phyloP scores from a whole-genome alignment of 1,140 invertebrate genomes.

The Trinorchestia longiramus region DNA sequence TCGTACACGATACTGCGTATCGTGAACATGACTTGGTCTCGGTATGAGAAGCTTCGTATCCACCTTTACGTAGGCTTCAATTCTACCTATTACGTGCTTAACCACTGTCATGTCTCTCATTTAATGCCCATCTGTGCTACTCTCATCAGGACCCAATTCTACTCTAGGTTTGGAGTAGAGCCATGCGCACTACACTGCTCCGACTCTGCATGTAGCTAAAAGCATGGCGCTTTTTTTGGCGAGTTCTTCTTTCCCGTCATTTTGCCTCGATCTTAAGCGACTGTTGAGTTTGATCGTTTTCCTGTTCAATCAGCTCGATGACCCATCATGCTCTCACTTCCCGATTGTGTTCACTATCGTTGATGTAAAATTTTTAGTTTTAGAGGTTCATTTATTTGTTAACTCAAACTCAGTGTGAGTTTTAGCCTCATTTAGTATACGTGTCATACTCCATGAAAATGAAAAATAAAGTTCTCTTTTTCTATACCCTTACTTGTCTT shows the following conservation, averaged over 20 bases:
- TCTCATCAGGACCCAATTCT: no score
- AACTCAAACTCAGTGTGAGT: background rate
- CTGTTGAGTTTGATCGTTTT: background rate
- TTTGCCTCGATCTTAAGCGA: background rate
- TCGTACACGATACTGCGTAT: conserved; percentile 4
- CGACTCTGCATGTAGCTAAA: background rate
- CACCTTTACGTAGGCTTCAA: background rate
- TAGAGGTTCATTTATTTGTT: background rate
- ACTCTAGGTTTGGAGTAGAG: no score
- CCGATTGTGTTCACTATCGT: no score
- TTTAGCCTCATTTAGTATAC: background rate
- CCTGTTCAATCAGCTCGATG: background rate
- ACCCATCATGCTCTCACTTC: background rate
- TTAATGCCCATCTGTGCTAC: background rate
- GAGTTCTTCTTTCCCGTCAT: background rate
- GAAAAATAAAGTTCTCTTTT: background rate
- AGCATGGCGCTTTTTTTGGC: background rate
- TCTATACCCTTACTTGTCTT: background rate
- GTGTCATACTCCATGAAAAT: background rate
- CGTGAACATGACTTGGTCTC: background rate
- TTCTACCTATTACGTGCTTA: background rate
- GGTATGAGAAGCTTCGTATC: background rate
- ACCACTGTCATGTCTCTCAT: background rate
- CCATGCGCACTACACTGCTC: no score
- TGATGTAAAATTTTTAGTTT: background rate